These are phyloP conservation scores for Drosophila nikananu DNA, from an alignment of 1,140 invertebrate genomes.

Conservation along the genomic window DNA sequence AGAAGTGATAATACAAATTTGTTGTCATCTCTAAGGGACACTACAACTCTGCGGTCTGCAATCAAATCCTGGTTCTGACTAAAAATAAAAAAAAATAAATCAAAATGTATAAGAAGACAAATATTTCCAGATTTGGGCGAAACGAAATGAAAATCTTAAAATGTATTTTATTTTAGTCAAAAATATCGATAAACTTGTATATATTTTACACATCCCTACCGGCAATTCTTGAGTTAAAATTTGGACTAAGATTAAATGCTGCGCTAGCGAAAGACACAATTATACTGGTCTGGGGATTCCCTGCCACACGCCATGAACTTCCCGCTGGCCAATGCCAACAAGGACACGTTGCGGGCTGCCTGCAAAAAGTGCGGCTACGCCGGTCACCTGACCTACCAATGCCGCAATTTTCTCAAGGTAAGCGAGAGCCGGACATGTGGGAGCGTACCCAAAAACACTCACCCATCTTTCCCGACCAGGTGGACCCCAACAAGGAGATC, in stretches of 20 bases:
- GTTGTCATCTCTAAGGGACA: background rate
- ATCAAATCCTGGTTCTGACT: background rate
- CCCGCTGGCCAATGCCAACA: conserved; percentile 86
- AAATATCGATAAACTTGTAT: conserved; percentile 4
- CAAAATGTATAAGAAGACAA: background rate
- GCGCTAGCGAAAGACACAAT: conserved; percentile 13
- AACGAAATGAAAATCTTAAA: background rate
- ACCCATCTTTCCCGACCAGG: conserved; percentile 77
- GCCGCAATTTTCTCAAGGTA: conserved; percentile 97
- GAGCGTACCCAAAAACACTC: too few relatives aligned
- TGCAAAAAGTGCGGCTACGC: conserved; percentile 98
- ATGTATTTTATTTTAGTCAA: background rate
- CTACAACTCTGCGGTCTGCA: background rate
- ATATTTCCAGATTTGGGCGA: background rate
- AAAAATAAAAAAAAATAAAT: background rate
- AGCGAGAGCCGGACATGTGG: conserved; percentile 65
- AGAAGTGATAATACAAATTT: too few relatives aligned
- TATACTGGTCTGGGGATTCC: background rate
- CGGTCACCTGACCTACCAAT: conserved; percentile 98
- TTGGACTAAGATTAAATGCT: conserved; percentile 18
- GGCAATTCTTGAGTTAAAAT: conserved; percentile 13
- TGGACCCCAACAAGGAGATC: conserved; percentile 94
- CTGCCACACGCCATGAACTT: conserved; percentile 74
- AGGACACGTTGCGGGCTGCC: conserved; percentile 91
- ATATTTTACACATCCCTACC: conserved; percentile 13